These are phyloP conservation scores for Daktulosphaira vitifoliae DNA, from an alignment of 1,140 invertebrate genomes.

Conservation along the genomic window DNA sequence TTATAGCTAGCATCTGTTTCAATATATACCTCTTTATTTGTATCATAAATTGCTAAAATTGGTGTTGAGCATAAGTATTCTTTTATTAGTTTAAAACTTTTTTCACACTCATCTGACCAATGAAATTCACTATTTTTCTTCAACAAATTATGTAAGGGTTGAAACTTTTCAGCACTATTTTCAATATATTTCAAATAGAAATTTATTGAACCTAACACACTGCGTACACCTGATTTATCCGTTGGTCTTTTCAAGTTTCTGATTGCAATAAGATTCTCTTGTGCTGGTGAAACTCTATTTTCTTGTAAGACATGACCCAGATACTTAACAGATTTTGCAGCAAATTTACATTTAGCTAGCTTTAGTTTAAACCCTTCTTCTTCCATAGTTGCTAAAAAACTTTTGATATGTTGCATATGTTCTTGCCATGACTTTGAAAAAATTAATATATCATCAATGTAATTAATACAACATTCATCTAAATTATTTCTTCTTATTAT, in stretches of 20 bases:
- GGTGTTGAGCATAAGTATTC: slow-evolving; percentile 4
- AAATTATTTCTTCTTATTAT: slow-evolving; percentile 44
- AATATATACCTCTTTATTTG: not conserved
- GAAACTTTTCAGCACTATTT: slow-evolving; percentile 31
- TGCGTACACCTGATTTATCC: too few species aligned
- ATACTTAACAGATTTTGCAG: not conserved
- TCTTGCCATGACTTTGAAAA: slow-evolving; percentile 37
- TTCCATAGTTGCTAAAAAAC: slow-evolving; percentile 13
- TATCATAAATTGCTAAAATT: not conserved
- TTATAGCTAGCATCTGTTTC: slow-evolving; percentile 3
- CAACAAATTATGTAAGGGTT: slow-evolving; percentile 35
- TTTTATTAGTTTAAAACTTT: not conserved
- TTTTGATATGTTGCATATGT: slow-evolving; percentile 35
- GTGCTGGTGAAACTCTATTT: slow-evolving; percentile 39
- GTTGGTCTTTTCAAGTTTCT: too few species aligned
- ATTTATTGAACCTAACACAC: slow-evolving; percentile 36
- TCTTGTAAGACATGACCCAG: slow-evolving; percentile 38
- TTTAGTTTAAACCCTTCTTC: not conserved
- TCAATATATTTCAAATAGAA: slow-evolving; percentile 35
- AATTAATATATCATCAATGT: slow-evolving; percentile 39
- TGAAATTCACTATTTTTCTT: not conserved
- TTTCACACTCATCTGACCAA: not conserved
- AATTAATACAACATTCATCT: slow-evolving; percentile 47
- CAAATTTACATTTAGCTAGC: not conserved
- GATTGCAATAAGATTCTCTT: slow-evolving; percentile 40